Evolutionary conservation across 2,113 vertebrate species (phyloP), one percentile per base, ranked within the genome.

Genomic region (Dryoscopus gambensis): DNA sequence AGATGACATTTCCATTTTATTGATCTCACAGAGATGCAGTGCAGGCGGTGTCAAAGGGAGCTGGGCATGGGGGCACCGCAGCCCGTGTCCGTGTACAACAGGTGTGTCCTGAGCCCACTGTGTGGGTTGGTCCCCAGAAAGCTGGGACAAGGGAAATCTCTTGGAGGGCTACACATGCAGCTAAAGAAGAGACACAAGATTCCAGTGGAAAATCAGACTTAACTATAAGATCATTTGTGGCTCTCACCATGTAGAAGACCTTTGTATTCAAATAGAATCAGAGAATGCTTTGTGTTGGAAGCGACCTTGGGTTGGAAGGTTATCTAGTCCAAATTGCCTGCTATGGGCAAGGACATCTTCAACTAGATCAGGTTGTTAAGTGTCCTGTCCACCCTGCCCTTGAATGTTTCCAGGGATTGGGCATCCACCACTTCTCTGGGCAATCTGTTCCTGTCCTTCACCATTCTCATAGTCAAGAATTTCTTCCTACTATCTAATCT

Each of bases 1-100:
- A 95, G 82, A 84, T 94, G 95, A 94, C 90, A 92, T 90, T 96
- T 94, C 88, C 90, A 89, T 96, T 81, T 92, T 93, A 94, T 87
- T 94, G 96, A 94, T 93, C 88, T 86, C 9, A 44, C 62, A 65
- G 84, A 84, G 40, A 37, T 2, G 4, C 74, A 31, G 76, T 6
- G 9, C 60, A 78, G 69, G 47, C 4, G 0, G 11, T 90, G 44
- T 77, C 47, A 21, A 28, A 73, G 53, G 60, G 15, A 80, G 60
- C 0, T 5, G 56, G 42, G 52, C 27, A 46, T 0, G 1, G 30
- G 40, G 46, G 37, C 80, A 59, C 11, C 0, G 0, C 46, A 77
- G 59, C 18, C 59, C 3, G 0, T 63, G 46, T n/a, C 33, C 35
- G 8, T 0, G 1, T 11, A 33, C 27, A 37, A 10, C 2, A 5